Base-by-base conservation (phyloP, 2,888 invertebrate genomes). In the Danaus chrysippus region DNA sequence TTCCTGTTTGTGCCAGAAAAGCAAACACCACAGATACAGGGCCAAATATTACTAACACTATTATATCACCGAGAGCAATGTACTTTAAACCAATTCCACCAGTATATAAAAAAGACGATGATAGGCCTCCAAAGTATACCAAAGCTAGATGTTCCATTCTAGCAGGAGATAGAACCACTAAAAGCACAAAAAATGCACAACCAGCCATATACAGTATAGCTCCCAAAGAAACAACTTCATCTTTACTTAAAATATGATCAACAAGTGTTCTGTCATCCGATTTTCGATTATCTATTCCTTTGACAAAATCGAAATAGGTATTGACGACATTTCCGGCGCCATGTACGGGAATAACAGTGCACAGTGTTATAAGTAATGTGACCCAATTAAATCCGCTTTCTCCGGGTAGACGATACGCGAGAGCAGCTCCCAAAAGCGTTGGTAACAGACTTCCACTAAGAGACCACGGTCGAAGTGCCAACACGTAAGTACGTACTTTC, bases 301-400 rank as follows among this genome's bases (percentile, higher is more conserved):
- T 97, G 42, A 96, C 94, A 80, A 96, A 99, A 85, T 99, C 98
- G 82, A 96, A 98, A 83, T 98, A 98, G 0, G 98, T 98, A 84
- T 98, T 98, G 23, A 99, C 98, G 49, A 98, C 95, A 86, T 99
- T 99, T 59, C 98, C 98, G 65, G 98, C 98, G 65, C 98, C 97
- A 81, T 99, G 98, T 3, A 98, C 98, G 1, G 96, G 96, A 64
- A 98, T 92, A 19, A 97, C 95, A 3, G 97, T 98, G 73, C 96
- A 93, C 57, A 96, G 91, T 2, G 98, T 97, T 12, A 97, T 91
- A 54, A 98, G 76, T 70, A 98, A 93, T 0, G 95, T 94, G 65
- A 95, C 86, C 90, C 95, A 93, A 79, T 95, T 96, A 83, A 98
- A 97, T 67, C 94, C 94, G 42, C 92, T 90, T 34, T 94, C 92